Percentiles rank a stretch among this genome's conserved stretches.
These are phyloP conservation scores for Oncorhynchus masou DNA, from an alignment of 2,113 vertebrate species.

Conservation along the genomic window DNA sequence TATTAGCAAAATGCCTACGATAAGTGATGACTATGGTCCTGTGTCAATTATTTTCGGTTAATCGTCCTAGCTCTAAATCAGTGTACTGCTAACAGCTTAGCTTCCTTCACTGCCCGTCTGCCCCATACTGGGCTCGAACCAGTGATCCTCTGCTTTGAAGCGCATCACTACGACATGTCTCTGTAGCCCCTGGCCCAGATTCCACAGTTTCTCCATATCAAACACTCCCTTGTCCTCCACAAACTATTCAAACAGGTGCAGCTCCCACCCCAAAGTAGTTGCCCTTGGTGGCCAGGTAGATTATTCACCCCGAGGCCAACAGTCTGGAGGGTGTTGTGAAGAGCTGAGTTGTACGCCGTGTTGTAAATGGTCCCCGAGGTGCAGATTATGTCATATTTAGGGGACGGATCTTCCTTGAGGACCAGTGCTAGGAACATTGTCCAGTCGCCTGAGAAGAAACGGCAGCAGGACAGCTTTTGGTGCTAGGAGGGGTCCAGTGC, in stretches of 20 bases:
- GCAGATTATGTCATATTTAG: constrained; percentile 87
- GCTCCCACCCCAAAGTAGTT: constrained; percentile 95
- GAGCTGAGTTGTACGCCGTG: constrained; percentile 77
- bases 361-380: constrained; percentile 95
- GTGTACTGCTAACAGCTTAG: no score
- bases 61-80: no score
- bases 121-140: no score
- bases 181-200: constrained; percentile 82
- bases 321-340: constrained; percentile 80
- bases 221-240: constrained; percentile 79
- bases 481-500: constrained; percentile 43
- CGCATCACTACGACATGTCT: constrained; percentile 81
- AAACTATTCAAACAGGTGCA: constrained; percentile 84
- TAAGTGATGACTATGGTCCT: no score
- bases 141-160: constrained; percentile 69
- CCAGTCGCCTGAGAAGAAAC: constrained; percentile 94
- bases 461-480: constrained; percentile 61
- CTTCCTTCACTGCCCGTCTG: no score
- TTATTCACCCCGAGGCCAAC: constrained; percentile 71
- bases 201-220: constrained; percentile 70
- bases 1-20: no score
- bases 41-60: no score
- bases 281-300: constrained; percentile 89
- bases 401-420: constrained; percentile 51
- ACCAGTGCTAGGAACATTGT: constrained; percentile 78